phyloP scores from a whole-genome alignment of 1,140 invertebrate genomes.

The Aleiodes sp. region DNA sequence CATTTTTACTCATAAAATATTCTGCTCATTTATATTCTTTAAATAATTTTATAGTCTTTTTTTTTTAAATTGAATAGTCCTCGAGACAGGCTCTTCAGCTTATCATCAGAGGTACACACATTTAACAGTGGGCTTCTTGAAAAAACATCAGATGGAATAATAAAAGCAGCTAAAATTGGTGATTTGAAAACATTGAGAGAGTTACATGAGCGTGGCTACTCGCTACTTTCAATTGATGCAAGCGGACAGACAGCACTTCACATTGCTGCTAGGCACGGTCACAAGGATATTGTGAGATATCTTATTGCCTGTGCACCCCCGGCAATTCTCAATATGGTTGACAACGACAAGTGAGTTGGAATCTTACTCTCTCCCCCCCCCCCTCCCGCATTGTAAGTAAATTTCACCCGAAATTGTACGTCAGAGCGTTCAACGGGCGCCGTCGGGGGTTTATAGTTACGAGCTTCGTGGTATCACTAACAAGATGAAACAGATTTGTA shows the following conservation, averaged over 20 bases:
- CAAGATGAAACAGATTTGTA: too few relatives aligned
- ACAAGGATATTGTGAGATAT: conserved; percentile 91
- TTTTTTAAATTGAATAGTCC: too few relatives aligned
- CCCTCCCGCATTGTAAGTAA: too few relatives aligned
- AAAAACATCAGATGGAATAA: conserved; percentile 80
- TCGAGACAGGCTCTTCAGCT: conserved; percentile 58
- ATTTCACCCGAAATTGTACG: too few relatives aligned
- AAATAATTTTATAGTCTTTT: too few relatives aligned
- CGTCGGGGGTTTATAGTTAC: too few relatives aligned
- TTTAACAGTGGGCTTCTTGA: conserved; percentile 73
- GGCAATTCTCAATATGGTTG: conserved; percentile 85
- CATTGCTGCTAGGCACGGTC: conserved; percentile 84
- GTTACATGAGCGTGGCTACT: conserved; percentile 83
- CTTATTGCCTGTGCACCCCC: conserved; percentile 85
- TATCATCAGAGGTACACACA: conserved; percentile 58
- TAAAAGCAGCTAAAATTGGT: conserved; percentile 83
- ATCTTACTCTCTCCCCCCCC: conserved; percentile 1
- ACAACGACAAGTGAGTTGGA: conserved; percentile 82
- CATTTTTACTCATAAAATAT: too few relatives aligned
- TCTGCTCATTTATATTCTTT: conserved; percentile 30
- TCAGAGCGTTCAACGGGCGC: too few relatives aligned
- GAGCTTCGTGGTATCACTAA: too few relatives aligned
- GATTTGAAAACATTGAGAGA: conserved; percentile 81
- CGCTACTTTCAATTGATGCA: conserved; percentile 84
- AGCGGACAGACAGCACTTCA: conserved; percentile 91